phyloP scores from a whole-genome alignment of 2,888 invertebrate species.

The Melipona beecheii region DNA sequence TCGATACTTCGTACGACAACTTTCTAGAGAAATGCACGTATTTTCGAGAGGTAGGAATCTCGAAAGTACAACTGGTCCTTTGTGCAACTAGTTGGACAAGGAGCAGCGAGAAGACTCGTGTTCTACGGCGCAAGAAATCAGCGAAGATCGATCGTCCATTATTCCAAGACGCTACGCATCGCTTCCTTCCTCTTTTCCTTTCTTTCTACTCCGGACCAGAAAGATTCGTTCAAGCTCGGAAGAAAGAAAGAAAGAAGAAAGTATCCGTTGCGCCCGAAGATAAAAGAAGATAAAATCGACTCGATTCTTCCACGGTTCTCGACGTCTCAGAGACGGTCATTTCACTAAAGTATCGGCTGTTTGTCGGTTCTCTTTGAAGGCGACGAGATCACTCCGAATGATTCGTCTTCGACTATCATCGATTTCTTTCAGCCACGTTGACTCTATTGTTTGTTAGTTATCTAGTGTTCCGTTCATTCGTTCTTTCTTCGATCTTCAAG shows the following conservation, averaged over 20 bases:
- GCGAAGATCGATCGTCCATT: neutral
- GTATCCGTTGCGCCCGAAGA: slow-evolving; percentile 64
- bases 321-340: slow-evolving; percentile 73
- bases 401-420: neutral
- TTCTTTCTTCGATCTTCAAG: neutral
- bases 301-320: slow-evolving; percentile 69
- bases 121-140: slow-evolving; percentile 4
- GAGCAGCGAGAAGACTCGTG: slow-evolving; percentile 18
- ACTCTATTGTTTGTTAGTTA: slow-evolving; percentile 7
- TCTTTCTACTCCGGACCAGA: slow-evolving; percentile 3
- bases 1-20: neutral
- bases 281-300: slow-evolving; percentile 62
- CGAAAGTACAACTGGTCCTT: neutral
- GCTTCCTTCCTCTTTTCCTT: slow-evolving; percentile 43
- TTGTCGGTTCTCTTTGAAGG: slow-evolving; percentile 12
- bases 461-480: neutral
- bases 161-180: slow-evolving; percentile 53
- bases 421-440: neutral
- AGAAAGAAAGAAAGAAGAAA: slow-evolving; percentile 55
- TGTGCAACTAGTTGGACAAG: neutral
- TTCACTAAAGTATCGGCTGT: slow-evolving; percentile 37
- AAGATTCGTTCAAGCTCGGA: slow-evolving; percentile 9
- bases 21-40: neutral
- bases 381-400: neutral
- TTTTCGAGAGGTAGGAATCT: neutral